phyloP scores from a whole-genome alignment of 1,140 invertebrate species.

The Whitmania pigra region DNA sequence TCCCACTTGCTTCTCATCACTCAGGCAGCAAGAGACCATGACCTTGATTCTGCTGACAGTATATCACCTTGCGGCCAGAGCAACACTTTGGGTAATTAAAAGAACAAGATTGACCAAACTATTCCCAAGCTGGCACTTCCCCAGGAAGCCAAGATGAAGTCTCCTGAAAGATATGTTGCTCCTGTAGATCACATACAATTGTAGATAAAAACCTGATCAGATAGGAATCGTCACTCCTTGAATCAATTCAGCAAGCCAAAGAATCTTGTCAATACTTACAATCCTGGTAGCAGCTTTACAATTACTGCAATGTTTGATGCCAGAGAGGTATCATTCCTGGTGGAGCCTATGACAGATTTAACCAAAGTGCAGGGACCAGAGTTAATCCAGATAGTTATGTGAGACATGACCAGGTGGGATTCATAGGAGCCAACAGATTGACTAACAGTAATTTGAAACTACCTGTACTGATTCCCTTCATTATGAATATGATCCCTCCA shows the following conservation, averaged over 20 bases:
- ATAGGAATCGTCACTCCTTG: slow-evolving; percentile 98
- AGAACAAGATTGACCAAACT: too few species aligned
- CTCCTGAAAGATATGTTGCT: too few species aligned
- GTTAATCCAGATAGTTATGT: slow-evolving; percentile 34
- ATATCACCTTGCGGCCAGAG: too few species aligned
- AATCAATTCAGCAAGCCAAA: slow-evolving; percentile 96
- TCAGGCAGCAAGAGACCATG: too few species aligned
- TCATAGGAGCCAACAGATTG: slow-evolving; percentile 72
- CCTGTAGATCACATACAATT: too few species aligned
- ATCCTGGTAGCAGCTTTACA: slow-evolving; percentile 90
- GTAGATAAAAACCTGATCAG: slow-evolving; percentile 89
- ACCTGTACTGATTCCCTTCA: slow-evolving; percentile 85
- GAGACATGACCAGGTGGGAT: slow-evolving; percentile 77
- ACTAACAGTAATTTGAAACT: slow-evolving; percentile 46
- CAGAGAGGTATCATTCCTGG: slow-evolving; percentile 57
- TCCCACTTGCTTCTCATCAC: too few species aligned
- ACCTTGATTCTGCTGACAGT: too few species aligned
- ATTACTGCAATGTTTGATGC: slow-evolving; percentile 70
- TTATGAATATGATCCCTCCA: slow-evolving; percentile 75
- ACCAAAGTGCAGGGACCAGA: slow-evolving; percentile 21
- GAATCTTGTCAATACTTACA: slow-evolving; percentile 78
- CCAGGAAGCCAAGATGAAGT: too few species aligned
- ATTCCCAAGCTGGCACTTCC: too few species aligned
- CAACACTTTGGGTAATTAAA: too few species aligned
- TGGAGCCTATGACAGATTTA: slow-evolving; percentile 58